These are phyloP conservation scores for Caenorhabditis brenneri DNA, from an alignment of 1,140 invertebrate species.

Conservation along the genomic window DNA sequence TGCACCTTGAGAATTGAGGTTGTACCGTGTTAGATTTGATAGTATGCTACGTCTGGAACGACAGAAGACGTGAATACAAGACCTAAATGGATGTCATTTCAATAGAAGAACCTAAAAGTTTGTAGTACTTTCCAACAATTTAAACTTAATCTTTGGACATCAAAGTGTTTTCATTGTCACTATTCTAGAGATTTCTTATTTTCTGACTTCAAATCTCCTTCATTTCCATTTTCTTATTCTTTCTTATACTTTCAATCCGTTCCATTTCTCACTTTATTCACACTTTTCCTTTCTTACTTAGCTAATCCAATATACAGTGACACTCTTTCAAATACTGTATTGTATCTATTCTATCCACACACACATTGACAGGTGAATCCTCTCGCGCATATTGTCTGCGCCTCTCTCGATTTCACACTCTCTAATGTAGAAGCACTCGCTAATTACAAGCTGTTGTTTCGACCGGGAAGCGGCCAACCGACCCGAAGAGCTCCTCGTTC, in stretches of 20 bases:
- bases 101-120: too few species aligned
- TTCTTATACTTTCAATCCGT: neutral
- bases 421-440: conserved; percentile 20
- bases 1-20: too few species aligned
- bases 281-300: neutral
- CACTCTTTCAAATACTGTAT: neutral
- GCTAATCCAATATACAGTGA: conserved; percentile 32
- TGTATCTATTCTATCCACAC: neutral
- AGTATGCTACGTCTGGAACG: too few species aligned
- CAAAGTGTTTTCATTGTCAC: too few species aligned
- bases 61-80: too few species aligned
- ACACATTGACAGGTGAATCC: conserved; percentile 36
- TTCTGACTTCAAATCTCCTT: too few species aligned
- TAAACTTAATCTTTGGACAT: too few species aligned
- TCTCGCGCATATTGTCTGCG: conserved; percentile 29
- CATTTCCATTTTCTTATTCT: too few species aligned
- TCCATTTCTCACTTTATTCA: neutral
- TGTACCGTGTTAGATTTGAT: too few species aligned
- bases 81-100: too few species aligned
- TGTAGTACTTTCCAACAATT: too few species aligned
- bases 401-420: neutral
- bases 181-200: neutral
- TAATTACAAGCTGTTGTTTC: conserved; percentile 42
- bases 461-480: neutral
- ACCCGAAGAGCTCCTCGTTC: conserved; percentile 62